phyloP scores from a whole-genome alignment of 1,140 invertebrate species.

The Cherax quadricarinatus region DNA sequence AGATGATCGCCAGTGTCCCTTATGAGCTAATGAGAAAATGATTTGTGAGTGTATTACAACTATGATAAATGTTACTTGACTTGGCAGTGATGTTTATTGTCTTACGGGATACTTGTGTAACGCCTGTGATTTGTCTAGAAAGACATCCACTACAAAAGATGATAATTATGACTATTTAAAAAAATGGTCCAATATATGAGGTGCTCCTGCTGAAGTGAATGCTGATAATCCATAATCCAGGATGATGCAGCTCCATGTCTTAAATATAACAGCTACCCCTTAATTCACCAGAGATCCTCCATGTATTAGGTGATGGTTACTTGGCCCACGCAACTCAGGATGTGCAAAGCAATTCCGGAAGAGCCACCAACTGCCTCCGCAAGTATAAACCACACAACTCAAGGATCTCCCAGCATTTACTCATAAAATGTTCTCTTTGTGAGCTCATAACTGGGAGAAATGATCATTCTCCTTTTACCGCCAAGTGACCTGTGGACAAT shows the following conservation, averaged over 20 bases:
- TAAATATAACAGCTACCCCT: neutral
- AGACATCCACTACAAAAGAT: neutral
- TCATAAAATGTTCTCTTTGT: constrained; percentile 33
- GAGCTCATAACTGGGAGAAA: constrained; percentile 54
- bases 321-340: neutral
- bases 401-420: neutral
- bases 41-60: neutral
- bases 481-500: constrained; percentile 48
- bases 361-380: no score
- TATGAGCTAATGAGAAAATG: neutral
- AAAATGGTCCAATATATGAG: no score
- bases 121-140: neutral
- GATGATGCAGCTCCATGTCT: neutral
- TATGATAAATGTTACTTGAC: neutral
- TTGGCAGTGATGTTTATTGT: neutral
- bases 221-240: neutral
- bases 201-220: no score
- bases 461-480: constrained; percentile 52
- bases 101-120: neutral
- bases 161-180: neutral
- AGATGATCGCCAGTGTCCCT: neutral
- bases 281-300: neutral
- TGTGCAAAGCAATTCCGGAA: neutral
- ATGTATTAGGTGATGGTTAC: neutral
- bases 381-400: neutral